A percentile compares a stretch with the other conserved stretches of the same genome.
These are phyloP conservation scores for Drosophila ogumai DNA, from an alignment of 1,140 invertebrate genomes.

Conservation along the genomic window DNA sequence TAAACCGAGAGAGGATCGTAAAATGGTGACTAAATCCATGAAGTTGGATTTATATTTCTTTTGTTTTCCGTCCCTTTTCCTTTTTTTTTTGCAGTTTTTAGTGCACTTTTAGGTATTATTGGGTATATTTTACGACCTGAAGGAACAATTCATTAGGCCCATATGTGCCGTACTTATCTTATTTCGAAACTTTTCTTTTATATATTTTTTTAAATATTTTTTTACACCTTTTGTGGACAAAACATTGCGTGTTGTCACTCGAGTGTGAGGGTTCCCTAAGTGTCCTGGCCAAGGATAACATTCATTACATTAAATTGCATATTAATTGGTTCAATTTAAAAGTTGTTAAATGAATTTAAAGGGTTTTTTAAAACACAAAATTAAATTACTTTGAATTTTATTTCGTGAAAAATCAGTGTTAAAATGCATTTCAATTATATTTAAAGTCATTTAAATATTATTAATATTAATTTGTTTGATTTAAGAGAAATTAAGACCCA, in stretches of 20 bases:
- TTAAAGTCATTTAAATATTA: too few relatives aligned
- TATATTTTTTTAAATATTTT: too few relatives aligned
- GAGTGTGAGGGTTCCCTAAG: neutral
- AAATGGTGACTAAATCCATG: conserved; percentile 34
- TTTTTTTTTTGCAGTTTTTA: conserved; percentile 9
- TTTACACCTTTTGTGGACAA: conserved; percentile 45
- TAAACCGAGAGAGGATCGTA: too few relatives aligned
- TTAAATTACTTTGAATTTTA: too few relatives aligned
- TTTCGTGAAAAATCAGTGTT: too few relatives aligned
- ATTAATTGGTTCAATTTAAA: neutral
- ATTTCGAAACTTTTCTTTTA: conserved; percentile 16
- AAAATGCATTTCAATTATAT: too few relatives aligned
- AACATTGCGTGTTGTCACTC: conserved; percentile 35
- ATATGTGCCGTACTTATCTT: conserved; percentile 1
- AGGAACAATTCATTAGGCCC: conserved; percentile 45
- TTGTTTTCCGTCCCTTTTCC: neutral
- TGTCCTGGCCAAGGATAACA: neutral
- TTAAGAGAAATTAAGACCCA: too few relatives aligned
- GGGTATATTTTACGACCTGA: conserved; percentile 22
- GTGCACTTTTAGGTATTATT: conserved; percentile 14
- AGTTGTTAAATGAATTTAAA: neutral
- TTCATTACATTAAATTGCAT: neutral
- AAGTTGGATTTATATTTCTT: conserved; percentile 14
- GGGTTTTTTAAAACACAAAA: neutral
- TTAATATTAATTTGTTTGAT: too few relatives aligned